Evolutionary conservation across 2,113 vertebrate genomes (phyloP).

Genomic region (Lepus timidus): DNA sequence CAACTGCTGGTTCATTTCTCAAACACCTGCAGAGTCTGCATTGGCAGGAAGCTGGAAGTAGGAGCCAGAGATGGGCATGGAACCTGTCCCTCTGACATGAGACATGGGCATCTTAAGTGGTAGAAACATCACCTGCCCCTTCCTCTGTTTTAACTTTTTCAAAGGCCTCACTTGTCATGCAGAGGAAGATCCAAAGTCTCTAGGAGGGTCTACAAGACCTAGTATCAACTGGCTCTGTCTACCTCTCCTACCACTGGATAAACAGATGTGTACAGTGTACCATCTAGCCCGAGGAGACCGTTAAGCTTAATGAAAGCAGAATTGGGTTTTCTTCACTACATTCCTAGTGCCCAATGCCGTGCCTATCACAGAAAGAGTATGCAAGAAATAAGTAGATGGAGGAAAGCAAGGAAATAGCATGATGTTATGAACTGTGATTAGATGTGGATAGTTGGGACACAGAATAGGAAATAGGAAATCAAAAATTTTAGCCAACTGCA

Average conservation of each 20-base stretch:
- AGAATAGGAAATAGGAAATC: background rate
- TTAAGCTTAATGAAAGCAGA: background rate
- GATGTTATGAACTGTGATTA: background rate
- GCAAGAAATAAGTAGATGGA: background rate
- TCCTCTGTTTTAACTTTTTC: conserved; percentile 1
- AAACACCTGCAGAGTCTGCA: too few relatives aligned
- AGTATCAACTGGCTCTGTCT: background rate
- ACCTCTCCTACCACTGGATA: background rate
- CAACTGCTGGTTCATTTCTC: too few relatives aligned
- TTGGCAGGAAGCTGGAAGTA: too few relatives aligned
- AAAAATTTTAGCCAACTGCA: conserved; percentile 1
- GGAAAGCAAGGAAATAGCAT: background rate
- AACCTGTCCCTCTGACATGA: too few relatives aligned
- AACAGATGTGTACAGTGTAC: background rate
- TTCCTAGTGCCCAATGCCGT: background rate
- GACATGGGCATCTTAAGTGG: too few relatives aligned
- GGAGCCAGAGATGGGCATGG: too few relatives aligned
- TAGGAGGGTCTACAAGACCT: background rate
- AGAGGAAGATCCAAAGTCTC: conserved; percentile 12
- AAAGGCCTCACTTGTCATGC: background rate
- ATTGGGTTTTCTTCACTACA: background rate
- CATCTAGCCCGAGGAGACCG: background rate
- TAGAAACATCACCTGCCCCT: background rate
- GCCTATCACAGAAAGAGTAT: background rate
- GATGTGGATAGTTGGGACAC: background rate